These are phyloP conservation scores for Papilio demoleus DNA, from an alignment of 2,888 invertebrate species.

Conservation along the genomic window DNA sequence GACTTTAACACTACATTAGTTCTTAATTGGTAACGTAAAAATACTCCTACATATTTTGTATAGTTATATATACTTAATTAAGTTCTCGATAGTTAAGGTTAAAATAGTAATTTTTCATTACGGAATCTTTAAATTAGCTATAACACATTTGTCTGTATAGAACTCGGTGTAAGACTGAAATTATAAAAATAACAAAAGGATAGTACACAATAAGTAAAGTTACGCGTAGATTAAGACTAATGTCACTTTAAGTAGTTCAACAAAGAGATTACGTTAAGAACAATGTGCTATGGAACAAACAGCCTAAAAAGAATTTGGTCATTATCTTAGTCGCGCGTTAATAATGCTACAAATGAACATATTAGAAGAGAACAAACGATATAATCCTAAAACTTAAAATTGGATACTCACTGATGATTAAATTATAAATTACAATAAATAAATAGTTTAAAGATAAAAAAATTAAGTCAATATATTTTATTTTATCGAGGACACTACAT, in stretches of 20 bases:
- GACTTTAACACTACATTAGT: not conserved
- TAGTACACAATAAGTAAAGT: constrained; percentile 13
- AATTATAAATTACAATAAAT: not conserved
- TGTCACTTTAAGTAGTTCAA: constrained; percentile 12
- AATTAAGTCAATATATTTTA: too few relatives aligned
- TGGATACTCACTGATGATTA: not conserved
- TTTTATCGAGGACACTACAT: too few relatives aligned
- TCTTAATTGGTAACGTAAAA: not conserved
- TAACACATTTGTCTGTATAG: not conserved
- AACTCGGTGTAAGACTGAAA: not conserved
- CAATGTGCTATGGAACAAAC: constrained; percentile 23
- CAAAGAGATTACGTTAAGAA: constrained; percentile 22
- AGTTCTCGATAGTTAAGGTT: too few relatives aligned
- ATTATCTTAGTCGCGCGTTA: constrained; percentile 41
- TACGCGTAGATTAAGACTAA: constrained; percentile 5
- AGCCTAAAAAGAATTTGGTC: constrained; percentile 34
- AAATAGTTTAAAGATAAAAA: too few relatives aligned
- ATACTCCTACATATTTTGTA: not conserved
- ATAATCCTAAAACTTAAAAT: not conserved
- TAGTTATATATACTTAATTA: not conserved
- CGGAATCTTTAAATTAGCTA: too few relatives aligned
- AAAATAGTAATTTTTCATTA: too few relatives aligned
- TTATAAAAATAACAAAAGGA: constrained; percentile 4
- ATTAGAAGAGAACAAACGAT: not conserved
- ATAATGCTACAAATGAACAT: constrained; percentile 38